Conservation (phyloP, 2,888 invertebrate genomes). For the Thecocarcelia acutangulata region DNA sequence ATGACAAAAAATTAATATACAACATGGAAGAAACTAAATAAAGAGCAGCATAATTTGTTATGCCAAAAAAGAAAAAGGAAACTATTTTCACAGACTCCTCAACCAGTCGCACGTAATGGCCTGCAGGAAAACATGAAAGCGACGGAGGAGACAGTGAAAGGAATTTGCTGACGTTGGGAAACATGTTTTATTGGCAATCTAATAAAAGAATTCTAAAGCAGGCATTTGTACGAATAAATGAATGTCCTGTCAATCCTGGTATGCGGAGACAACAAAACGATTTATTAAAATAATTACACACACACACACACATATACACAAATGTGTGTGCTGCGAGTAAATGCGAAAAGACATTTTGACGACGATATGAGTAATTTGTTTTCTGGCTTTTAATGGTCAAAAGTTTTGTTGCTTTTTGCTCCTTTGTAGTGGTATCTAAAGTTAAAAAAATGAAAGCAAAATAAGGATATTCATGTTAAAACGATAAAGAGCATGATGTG, state of each 20-base stretch:
- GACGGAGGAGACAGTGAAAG: constrained; percentile 27
- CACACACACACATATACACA: constrained; percentile 16
- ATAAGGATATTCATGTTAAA: constrained; percentile 56
- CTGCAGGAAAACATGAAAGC: constrained; percentile 36
- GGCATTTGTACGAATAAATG: constrained; percentile 61
- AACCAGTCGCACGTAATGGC: constrained; percentile 48
- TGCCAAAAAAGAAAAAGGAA: constrained; percentile 62
- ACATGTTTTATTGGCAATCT: constrained; percentile 76
- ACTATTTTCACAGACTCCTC: constrained; percentile 35
- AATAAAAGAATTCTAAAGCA: constrained; percentile 74
- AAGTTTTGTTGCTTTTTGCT: constrained; percentile 54
- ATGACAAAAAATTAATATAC: constrained; percentile 8
- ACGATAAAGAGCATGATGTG: constrained; percentile 26
- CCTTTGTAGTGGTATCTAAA: constrained; percentile 14
- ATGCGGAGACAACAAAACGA: constrained; percentile 72
- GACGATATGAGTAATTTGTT: constrained; percentile 79
- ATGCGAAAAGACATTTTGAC: constrained; percentile 73
- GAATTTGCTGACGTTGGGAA: constrained; percentile 49
- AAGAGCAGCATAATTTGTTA: constrained; percentile 63
- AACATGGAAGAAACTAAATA: constrained; percentile 24
- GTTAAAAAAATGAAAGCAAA: constrained; percentile 46
- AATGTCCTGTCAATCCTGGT: constrained; percentile 66
- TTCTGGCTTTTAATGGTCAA: constrained; percentile 77
- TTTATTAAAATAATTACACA: constrained; percentile 76
- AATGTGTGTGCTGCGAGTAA: constrained; percentile 56